Base-by-base conservation (phyloP, 2,113 vertebrate genomes). In the Larimichthys polyactis region DNA sequence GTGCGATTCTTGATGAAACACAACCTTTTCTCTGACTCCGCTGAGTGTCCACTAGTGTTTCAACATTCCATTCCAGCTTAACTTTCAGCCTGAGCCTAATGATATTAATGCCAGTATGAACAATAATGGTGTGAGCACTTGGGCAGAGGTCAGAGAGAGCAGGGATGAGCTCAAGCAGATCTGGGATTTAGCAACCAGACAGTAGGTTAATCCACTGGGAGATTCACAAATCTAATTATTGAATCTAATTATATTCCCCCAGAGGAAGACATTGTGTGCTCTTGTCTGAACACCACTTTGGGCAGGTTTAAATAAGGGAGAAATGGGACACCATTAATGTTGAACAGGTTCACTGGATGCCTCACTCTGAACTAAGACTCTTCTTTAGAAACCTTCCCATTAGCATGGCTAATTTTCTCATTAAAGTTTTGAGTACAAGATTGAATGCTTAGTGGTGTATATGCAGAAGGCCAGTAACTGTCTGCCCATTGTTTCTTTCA, bases 151-250 rank as follows among this genome's bases (percentile, higher is more conserved):
- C 71, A 73, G 68, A 6, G 15, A 49, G 36, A 74, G 59, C 74
- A 32, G 74, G 36, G 68, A 62, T 78, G 78, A 81, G 62, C 70
- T 79, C 27, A 14, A 52, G 49, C 55, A 72, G 48, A 81, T 67
- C 44, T 32, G 63, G 86, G 71, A 79, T 82, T 89, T 59, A 64
- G 52, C 62, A 36, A 68, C 75, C 62, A 69, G 65, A 81, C 62
- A 78, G 36, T 54, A 67, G 74, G 74, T 75, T 76, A 86, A 86
- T 84, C 67, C 68, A 66, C 0, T 8, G 82, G 79, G 82, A 48
- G 62, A 46, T 84, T 79, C 63, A 73, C 58, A 79, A 82, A 89
- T 77, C 55, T 52, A 80, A 80, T 80, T 76, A 79, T 71, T 82
- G 14, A 52, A 67, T 82, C 22, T 40, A 73, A 82, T 82, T 79